Base-by-base conservation (phyloP, 2,797 vertebrate species). In the Scolopax rusticola region DNA sequence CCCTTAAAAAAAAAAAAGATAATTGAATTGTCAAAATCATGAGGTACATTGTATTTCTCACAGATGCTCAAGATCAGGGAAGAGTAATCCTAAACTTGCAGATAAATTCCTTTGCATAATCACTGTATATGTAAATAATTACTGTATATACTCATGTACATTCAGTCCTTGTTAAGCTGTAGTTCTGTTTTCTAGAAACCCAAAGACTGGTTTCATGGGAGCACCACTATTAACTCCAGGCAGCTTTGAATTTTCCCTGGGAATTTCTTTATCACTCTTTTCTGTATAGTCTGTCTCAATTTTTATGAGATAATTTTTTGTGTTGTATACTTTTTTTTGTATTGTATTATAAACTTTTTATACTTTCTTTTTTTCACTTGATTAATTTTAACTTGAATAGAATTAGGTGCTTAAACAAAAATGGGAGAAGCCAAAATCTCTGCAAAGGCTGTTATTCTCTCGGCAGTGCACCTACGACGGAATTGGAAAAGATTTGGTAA, bases 311-410 rank as follows among this genome's bases (percentile, higher is more conserved):
- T 41, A 4, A 8, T 53, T 84, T 89, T 96, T 56, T 56, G 79
- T 1, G 2, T 64, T 91, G 56, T 94, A 20, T 33, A 51, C 4
- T n/a, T 71, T 64, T 83, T 21, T 90, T 89, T 92, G 50, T 54
- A 54, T 18, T 73, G 2, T 94, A 69, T 3, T 53, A 63, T 28
- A 17, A 74, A 61, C n/a, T 75, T 80, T 93, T 96, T 82, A 71
- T 93, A 85, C 56, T 41, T 76, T 51, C 82, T 77, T 85, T 89
- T 91, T 93, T 93, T 65, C 51, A 90, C 43, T 15, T 69, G 89
- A 12, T 71, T 78, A 5, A 11, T 81, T 92, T 7, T 15, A 69
- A 82, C 63, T 84, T 43, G 47, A 33, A 32, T 69, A 80, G 67
- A 41, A 85, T 67, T 67, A 74, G 75, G 45, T 78, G 77, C 78